phyloP scores from a whole-genome alignment of 2,113 vertebrate genomes.

The Martes martes region DNA sequence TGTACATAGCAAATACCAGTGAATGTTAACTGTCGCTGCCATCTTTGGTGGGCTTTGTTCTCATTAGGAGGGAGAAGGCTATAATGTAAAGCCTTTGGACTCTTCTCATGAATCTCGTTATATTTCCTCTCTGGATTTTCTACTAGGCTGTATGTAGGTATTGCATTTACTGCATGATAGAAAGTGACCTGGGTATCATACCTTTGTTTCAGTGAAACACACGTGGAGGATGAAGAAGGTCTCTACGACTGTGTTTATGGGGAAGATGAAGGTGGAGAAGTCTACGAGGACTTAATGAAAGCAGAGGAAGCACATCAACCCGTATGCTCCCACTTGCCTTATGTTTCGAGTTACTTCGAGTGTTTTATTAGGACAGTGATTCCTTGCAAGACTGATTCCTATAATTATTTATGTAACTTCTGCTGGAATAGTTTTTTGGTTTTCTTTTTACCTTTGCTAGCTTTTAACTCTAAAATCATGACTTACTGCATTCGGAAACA shows the following conservation, averaged over 20 bases:
- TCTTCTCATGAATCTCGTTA: background rate
- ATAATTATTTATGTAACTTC: background rate
- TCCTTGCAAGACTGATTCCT: background rate
- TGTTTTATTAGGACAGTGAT: background rate
- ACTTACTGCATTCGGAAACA: background rate
- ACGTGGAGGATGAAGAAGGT: conserved; percentile 91
- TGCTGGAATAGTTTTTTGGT: background rate
- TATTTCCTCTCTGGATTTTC: background rate
- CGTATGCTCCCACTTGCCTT: conserved; percentile 76
- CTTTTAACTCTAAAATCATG: background rate
- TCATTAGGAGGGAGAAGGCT: background rate
- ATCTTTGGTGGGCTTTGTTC: accelerated
- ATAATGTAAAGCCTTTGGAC: background rate
- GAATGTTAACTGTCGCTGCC: accelerated
- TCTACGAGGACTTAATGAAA: conserved; percentile 99
- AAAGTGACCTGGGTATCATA: background rate
- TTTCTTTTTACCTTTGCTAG: background rate
- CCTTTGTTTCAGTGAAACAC: conserved; percentile 87
- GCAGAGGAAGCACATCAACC: conserved; percentile 89
- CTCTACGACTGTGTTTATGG: conserved; percentile 97
- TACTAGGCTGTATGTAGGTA: background rate
- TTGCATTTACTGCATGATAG: background rate
- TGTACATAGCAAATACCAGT: accelerated
- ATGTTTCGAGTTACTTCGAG: background rate
- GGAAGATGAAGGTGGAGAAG: conserved; percentile 95